Evolutionary conservation across 1,140 invertebrate genomes (phyloP).

Genomic region (Drosophila pseudoananassae): DNA sequence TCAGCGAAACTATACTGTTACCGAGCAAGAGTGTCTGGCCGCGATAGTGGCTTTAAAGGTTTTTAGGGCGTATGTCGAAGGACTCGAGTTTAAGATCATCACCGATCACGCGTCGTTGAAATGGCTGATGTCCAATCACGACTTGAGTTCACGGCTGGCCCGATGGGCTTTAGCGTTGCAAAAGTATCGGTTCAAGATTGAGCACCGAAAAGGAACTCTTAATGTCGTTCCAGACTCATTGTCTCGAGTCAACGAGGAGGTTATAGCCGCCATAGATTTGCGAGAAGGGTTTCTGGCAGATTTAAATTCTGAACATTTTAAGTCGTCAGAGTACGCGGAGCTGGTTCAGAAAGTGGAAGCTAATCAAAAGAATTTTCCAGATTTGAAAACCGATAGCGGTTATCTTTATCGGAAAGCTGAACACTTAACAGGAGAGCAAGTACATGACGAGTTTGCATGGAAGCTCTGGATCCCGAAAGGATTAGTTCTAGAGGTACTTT

Average conservation of each 20-base stretch:
- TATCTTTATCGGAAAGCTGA: background rate
- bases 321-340: background rate
- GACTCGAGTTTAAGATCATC: no score
- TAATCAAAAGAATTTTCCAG: background rate
- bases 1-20: no score
- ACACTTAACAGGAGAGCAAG: background rate
- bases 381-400: background rate
- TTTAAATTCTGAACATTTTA: background rate
- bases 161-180: no score
- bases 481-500: no score
- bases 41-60: no score
- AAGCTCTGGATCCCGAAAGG: slow-evolving; percentile 14
- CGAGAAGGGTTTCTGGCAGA: background rate
- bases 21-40: no score
- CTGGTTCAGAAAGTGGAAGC: background rate
- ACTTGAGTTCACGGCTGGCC: no score
- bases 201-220: background rate
- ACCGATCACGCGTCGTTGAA: no score
- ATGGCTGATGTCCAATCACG: no score
- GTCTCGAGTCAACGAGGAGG: slow-evolving; percentile 6
- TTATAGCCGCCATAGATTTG: background rate
- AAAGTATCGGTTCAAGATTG: background rate
- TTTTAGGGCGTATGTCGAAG: no score
- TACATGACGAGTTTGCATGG: background rate
- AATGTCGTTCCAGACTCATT: slow-evolving; percentile 3